These are phyloP conservation scores for Dione juno DNA, from an alignment of 2,888 invertebrate species.

Conservation along the genomic window DNA sequence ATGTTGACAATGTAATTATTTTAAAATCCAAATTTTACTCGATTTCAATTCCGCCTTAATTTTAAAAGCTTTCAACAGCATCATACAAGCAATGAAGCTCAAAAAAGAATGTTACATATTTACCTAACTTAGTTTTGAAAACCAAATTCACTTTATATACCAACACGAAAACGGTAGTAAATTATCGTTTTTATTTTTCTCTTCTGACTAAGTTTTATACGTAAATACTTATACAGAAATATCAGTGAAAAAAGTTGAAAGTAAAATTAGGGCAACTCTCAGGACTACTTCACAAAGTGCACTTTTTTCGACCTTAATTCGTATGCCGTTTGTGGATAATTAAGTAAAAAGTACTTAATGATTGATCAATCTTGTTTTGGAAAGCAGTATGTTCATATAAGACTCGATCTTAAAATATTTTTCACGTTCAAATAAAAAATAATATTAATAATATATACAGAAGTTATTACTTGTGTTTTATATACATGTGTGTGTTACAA, in stretches of 20 bases:
- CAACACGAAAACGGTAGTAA: background rate
- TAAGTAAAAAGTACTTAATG: slow-evolving; percentile 51
- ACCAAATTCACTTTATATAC: slow-evolving; percentile 1
- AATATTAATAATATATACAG: too few species aligned
- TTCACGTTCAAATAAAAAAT: background rate
- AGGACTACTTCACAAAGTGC: slow-evolving; percentile 56
- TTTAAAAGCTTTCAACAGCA: too few species aligned
- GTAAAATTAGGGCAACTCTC: slow-evolving; percentile 68
- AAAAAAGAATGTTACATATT: background rate
- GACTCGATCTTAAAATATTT: slow-evolving; percentile 27
- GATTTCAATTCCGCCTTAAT: too few species aligned
- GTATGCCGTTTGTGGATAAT: slow-evolving; percentile 52
- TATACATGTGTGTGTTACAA: background rate
- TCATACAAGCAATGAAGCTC: background rate
- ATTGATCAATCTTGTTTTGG: slow-evolving; percentile 44
- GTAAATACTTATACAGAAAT: slow-evolving; percentile 46
- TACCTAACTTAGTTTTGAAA: background rate
- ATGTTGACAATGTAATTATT: too few species aligned
- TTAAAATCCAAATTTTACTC: too few species aligned
- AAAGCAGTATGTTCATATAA: slow-evolving; percentile 23
- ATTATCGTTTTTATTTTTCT: slow-evolving; percentile 44
- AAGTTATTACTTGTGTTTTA: too few species aligned
- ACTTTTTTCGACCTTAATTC: slow-evolving; percentile 61
- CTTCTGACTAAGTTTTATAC: slow-evolving; percentile 65
- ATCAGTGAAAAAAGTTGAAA: slow-evolving; percentile 61